Percentiles rank a stretch among this genome's conserved stretches.
phyloP scores from a whole-genome alignment of 2,797 vertebrate genomes.

The Orestias chungarensis region DNA sequence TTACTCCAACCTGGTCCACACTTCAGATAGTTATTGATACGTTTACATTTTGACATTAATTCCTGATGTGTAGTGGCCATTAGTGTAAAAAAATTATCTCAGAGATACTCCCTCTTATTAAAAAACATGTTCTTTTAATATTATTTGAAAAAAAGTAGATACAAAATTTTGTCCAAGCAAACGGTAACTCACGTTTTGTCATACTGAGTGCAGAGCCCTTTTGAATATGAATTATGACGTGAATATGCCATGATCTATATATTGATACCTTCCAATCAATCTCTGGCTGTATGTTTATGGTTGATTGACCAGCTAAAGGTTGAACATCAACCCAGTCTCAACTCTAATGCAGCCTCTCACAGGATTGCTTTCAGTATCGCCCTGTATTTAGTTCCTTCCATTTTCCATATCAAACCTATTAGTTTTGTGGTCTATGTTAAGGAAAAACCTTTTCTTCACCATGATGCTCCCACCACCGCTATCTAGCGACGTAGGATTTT shows the following conservation, averaged over 20 bases:
- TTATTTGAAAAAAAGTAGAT: background rate
- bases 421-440: too few relatives aligned
- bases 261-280: background rate
- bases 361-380: background rate
- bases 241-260: background rate
- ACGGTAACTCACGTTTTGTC: background rate
- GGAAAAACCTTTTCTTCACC: background rate
- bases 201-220: background rate
- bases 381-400: background rate
- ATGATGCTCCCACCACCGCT: background rate
- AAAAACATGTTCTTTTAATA: too few relatives aligned
- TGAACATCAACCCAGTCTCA: background rate
- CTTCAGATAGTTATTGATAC: too few relatives aligned
- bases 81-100: too few relatives aligned
- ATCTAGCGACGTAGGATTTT: background rate
- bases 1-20: too few relatives aligned
- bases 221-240: background rate
- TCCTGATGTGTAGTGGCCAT: too few relatives aligned
- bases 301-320: background rate
- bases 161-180: background rate
- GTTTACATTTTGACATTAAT: too few relatives aligned
- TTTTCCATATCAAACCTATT: too few relatives aligned
- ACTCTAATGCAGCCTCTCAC: background rate
- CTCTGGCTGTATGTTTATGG: background rate
- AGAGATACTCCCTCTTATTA: too few relatives aligned